Base-by-base conservation (phyloP, 2,888 invertebrate species). In the Elysia crispata region DNA sequence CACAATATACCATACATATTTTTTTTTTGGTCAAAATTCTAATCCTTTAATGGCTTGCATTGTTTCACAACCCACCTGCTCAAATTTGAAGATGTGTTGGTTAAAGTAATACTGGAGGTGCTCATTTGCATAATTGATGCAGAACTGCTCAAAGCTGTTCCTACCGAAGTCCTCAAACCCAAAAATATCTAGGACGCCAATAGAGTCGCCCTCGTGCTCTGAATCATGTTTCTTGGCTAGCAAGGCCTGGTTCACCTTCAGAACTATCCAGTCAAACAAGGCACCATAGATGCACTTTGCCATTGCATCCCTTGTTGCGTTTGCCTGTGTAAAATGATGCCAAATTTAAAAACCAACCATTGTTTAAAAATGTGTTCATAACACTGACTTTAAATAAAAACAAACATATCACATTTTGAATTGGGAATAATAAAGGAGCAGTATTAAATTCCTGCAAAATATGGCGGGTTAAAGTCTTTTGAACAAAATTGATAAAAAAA, bases 81-180 rank as follows among this genome's bases (percentile, higher is more conserved):
- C 98, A 90, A 98, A 98, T 93, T 98, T 97, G 93, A 98, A 98
- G 87, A 98, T 98, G 92, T 98, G 98, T 93, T 98, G 97, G 94
- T 98, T 98, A 94, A 98, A 98, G 92, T 98, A 98, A 92, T 97
- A 97, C 93, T 98, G 98, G 75, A 98, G 94, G 92, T 98, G 97
- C 92, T 98, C 98, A 92, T 98, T 98, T 25, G 98, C 98, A 92
- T 97, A 98, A 94, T 98, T 98, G 88, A 98, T 98, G 93, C 98
- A 98, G 86, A 98, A 94, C 93, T 98, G 98, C 92, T 98, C 98
- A 92, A 98, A 98, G 92, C 97, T 97, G 91, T 93, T 93, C 88
- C 90, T 89, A 49, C 92, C 97, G 91, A 98, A 98, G 93, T 98
- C 98, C 92, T 98, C 98, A 93, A 98, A 98, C 31, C 98, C 98